Evolutionary conservation across 2,113 vertebrate species (phyloP), one percentile per base, ranked within the genome.

Genomic region (Microtus pennsylvanicus): DNA sequence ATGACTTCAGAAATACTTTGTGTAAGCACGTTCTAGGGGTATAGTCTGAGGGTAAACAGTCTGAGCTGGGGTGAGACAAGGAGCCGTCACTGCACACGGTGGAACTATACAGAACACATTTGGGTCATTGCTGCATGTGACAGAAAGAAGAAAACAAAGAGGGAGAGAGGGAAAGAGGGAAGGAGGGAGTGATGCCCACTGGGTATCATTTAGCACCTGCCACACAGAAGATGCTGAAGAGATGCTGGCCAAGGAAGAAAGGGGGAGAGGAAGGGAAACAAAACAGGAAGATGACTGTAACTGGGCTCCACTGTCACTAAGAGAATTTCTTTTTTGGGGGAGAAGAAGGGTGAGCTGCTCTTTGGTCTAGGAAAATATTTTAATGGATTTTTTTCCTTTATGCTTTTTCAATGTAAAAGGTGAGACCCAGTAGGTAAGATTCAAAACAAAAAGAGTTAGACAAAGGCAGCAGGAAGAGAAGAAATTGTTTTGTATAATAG

Each of bases 21-120:
- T 65, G 89, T 85, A 83, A 93, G 89, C 38, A 11, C 35, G 90
- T 95, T 95, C 89, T 95, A 21, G 33, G 90, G 95, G 87, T 78
- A 91, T 0, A 70, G 69, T 58, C 63, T 30, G 85, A 94, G 78
- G 85, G 90, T 89, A 94, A 89, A 96, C 77, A 93, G 95, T 74
- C 61, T 58, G 77, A 50, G 28, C 5, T 21, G 24, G 63, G 21
- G 80, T 96, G 94, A 96, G 74, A 67, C 82, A 42, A n/a, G 33
- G 86, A 28, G 16, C 90, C 52, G 42, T 88, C 76, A 33, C 42
- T 55, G n/a, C 4, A 38, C 21, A 70, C 21, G 75, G 42, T 38
- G 72, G 85, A 93, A 90, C 30, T 3, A 38, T 86, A 61, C 35
- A 52, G 22, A 89, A 89, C 63, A 35, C 75, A 92, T 75, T 17